These are phyloP conservation scores for Hapalemur alaotrensis DNA, from an alignment of 2,797 vertebrate species.

Conservation along the genomic window DNA sequence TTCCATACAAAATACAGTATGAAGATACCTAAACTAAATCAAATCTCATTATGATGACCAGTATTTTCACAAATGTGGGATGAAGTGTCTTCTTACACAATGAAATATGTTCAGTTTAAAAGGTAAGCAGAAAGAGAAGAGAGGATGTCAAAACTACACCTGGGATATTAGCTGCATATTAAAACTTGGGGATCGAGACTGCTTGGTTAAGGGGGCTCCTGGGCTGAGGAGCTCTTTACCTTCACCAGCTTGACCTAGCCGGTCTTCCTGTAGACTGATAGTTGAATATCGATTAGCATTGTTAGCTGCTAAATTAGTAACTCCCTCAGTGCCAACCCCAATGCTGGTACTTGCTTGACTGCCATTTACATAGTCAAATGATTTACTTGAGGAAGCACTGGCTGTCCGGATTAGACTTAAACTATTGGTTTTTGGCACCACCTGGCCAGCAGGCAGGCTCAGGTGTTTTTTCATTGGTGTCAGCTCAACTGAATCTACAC, in stretches of 20 bases:
- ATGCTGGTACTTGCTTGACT: slow-evolving; percentile 86
- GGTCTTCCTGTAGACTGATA: slow-evolving; percentile 96
- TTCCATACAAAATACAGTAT: slow-evolving; percentile 88
- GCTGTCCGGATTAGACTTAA: slow-evolving; percentile 92
- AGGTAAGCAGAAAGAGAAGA: slow-evolving; percentile 71
- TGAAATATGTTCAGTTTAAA: slow-evolving; percentile 81
- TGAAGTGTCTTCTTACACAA: slow-evolving; percentile 79
- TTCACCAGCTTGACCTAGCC: slow-evolving; percentile 90
- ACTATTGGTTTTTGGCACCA: slow-evolving; percentile 87
- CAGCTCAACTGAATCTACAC: slow-evolving; percentile 90
- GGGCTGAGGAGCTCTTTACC: slow-evolving; percentile 92
- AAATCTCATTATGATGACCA: slow-evolving; percentile 81
- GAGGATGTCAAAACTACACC: slow-evolving; percentile 88
- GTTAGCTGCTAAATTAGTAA: slow-evolving; percentile 84
- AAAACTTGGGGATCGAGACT: slow-evolving; percentile 99
- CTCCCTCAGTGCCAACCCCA: slow-evolving; percentile 83
- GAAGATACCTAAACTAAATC: slow-evolving; percentile 82
- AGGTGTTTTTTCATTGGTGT: slow-evolving; percentile 96
- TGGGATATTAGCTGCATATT: slow-evolving; percentile 99
- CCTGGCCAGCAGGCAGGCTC: slow-evolving; percentile 91
- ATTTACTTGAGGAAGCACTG: slow-evolving; percentile 97
- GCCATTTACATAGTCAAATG: slow-evolving; percentile 95
- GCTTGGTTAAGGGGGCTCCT: slow-evolving; percentile 94
- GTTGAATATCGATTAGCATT: slow-evolving; percentile 93
- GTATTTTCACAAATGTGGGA: slow-evolving; percentile 83